A percentile compares a stretch with the other conserved stretches of the same genome.
These are phyloP conservation scores for Fringilla coelebs DNA, from an alignment of 2,797 vertebrate species.

Conservation along the genomic window DNA sequence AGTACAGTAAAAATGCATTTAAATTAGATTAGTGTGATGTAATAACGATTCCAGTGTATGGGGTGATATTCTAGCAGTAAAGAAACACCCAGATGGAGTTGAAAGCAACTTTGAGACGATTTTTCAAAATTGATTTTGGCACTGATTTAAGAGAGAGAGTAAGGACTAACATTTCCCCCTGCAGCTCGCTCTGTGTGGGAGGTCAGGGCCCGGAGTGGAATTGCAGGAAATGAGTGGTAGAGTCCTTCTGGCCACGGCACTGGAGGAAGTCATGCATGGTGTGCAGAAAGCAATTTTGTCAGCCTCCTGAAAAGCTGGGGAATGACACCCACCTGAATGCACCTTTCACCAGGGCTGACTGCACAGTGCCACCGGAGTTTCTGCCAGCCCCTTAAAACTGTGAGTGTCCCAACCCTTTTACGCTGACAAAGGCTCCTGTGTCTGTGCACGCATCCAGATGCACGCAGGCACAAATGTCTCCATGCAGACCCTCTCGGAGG, in stretches of 20 bases:
- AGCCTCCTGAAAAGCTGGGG: accelerated
- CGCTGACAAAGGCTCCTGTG: neutral
- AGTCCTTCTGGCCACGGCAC: accelerated
- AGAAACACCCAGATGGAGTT: slow-evolving; percentile 67
- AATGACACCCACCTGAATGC: neutral
- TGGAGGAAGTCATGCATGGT: neutral
- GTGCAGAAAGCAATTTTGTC: neutral
- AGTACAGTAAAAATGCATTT: slow-evolving; percentile 85
- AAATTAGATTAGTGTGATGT: slow-evolving; percentile 86
- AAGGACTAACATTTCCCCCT: neutral
- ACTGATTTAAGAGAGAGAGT: slow-evolving; percentile 40
- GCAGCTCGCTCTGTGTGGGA: neutral
- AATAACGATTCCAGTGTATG: slow-evolving; percentile 77
- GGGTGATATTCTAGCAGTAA: slow-evolving; percentile 72
- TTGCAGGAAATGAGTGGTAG: neutral
- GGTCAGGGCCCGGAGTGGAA: neutral
- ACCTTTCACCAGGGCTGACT: neutral
- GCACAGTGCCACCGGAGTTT: accelerated
- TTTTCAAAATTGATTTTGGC: slow-evolving; percentile 73
- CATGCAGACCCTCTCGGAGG: neutral
- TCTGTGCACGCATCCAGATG: accelerated
- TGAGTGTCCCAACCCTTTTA: neutral
- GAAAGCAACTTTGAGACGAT: slow-evolving; percentile 72
- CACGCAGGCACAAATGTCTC: accelerated
- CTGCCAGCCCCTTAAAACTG: neutral